Evolutionary conservation across 2,113 vertebrate genomes (phyloP), one percentile per base, ranked within the genome.

Genomic region (Phrynosoma platyrhinos): DNA sequence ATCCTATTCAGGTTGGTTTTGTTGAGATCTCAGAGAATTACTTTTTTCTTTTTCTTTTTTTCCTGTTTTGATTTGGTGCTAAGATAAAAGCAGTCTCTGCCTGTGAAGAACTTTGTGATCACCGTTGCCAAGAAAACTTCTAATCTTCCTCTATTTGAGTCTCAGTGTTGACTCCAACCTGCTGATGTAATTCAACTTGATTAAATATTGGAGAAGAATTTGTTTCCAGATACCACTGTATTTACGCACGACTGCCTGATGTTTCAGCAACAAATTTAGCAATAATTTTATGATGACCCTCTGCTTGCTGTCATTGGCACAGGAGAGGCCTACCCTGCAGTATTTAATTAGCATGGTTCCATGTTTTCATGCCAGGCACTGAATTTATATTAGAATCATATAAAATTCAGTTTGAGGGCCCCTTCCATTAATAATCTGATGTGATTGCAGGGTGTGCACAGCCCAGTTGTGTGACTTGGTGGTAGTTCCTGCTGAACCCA

Each of bases 351-450:
- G 30, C 0, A 9, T 55, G 4, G 89, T 87, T 85, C 81, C 1
- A 30, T 42, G 83, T 94, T 86, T 83, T 62, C 47, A 40, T 58
- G 68, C 90, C 88, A 79, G 62, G 74, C 90, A 90, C 88, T 78
- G 87, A 77, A 82, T 87, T 95, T 83, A 68, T 74, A 74, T 88
- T 87, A 85, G 92, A 92, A 30, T 88, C 72, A 64, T 90, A 84
- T 93, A 91, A 36, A 83, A 55, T 92, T 90, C 89, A 68, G 12
- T 68, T 88, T 83, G 87, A 90, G 69, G 77, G 47, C 69, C 85
- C 91, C 69, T 88, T 88, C 84, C 78, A 88, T 92, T 90, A 94
- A 91, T 86, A 90, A 87, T 21, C 69, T 88, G 85, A 58, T 88
- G 77, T 93, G 91, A 88, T 95, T 91, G 88, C 87, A 2, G 14